phyloP scores from a whole-genome alignment of 2,888 invertebrate species.

The Allophyes oxyacanthae region DNA sequence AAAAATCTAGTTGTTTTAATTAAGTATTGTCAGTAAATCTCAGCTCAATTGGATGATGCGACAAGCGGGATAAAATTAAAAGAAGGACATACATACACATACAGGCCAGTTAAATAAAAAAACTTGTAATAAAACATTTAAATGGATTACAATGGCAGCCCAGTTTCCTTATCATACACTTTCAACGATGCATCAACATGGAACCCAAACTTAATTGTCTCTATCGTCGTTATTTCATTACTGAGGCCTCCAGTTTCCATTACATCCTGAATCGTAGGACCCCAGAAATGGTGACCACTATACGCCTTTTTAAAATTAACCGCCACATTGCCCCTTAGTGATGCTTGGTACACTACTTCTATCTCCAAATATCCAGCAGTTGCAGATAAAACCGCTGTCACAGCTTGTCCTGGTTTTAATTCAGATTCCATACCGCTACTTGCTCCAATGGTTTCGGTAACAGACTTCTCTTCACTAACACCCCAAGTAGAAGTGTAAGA shows the following conservation, averaged over 20 bases:
- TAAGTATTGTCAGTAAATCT: no score
- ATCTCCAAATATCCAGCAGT: conserved; percentile 71
- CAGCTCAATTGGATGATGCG: no score
- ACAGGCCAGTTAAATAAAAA: no score
- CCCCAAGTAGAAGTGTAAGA: conserved; percentile 75
- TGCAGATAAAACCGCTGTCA: conserved; percentile 73
- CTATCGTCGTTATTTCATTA: conserved; percentile 64
- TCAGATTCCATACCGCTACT: conserved; percentile 75
- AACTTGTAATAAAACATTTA: conserved; percentile 5
- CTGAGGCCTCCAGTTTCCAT: conserved; percentile 65
- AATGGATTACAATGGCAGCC: conserved; percentile 44
- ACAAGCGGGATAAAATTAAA: no score
- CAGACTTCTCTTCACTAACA: conserved; percentile 70
- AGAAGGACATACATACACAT: no score
- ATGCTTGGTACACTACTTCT: conserved; percentile 69
- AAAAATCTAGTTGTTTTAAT: no score
- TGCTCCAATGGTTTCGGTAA: conserved; percentile 71
- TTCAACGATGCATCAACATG: conserved; percentile 73
- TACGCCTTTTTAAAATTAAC: conserved; percentile 69
- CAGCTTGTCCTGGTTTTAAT: conserved; percentile 72
- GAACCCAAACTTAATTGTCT: conserved; percentile 71
- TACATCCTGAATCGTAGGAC: conserved; percentile 67
- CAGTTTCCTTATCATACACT: conserved; percentile 73
- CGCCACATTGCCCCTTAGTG: conserved; percentile 74
- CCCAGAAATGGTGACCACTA: conserved; percentile 77